Conservation (phyloP, 2,888 invertebrate genomes). For the Xestoiulus laeticollis region DNA sequence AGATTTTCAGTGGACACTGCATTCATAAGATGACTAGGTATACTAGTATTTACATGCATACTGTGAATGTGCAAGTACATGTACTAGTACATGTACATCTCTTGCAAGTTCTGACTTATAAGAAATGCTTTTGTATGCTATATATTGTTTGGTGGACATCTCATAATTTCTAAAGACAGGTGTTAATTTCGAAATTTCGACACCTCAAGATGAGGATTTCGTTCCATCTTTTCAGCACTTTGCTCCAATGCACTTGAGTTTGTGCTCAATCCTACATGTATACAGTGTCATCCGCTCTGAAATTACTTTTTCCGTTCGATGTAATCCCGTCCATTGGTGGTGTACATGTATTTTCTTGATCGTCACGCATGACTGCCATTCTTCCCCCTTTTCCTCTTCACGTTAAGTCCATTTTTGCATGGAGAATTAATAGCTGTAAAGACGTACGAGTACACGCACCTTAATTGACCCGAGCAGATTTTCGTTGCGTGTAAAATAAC, state of each 20-base stretch:
- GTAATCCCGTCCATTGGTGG: not conserved
- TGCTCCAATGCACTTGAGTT: not conserved
- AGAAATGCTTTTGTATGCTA: too few species aligned
- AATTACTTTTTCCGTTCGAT: not conserved
- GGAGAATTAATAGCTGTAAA: constrained; percentile 26
- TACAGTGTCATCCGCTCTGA: not conserved
- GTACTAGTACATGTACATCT: too few species aligned
- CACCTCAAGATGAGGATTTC: too few species aligned
- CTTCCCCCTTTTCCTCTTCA: not conserved
- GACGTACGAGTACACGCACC: constrained; percentile 26
- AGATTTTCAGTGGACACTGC: too few species aligned
- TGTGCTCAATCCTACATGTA: not conserved
- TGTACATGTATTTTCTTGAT: not conserved
- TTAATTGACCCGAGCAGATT: constrained; percentile 20
- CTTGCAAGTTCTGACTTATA: too few species aligned
- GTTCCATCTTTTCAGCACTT: too few species aligned
- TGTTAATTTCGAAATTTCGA: too few species aligned
- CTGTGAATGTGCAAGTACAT: too few species aligned
- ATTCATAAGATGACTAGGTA: too few species aligned
- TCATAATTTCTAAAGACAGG: too few species aligned
- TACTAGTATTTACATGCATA: too few species aligned
- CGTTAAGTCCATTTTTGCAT: not conserved
- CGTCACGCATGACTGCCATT: constrained; percentile 6
- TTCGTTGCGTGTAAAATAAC: constrained; percentile 26
- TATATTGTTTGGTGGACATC: too few species aligned